phyloP scores from a whole-genome alignment of 2,797 vertebrate genomes.

The Mormyrops attenuatus region DNA sequence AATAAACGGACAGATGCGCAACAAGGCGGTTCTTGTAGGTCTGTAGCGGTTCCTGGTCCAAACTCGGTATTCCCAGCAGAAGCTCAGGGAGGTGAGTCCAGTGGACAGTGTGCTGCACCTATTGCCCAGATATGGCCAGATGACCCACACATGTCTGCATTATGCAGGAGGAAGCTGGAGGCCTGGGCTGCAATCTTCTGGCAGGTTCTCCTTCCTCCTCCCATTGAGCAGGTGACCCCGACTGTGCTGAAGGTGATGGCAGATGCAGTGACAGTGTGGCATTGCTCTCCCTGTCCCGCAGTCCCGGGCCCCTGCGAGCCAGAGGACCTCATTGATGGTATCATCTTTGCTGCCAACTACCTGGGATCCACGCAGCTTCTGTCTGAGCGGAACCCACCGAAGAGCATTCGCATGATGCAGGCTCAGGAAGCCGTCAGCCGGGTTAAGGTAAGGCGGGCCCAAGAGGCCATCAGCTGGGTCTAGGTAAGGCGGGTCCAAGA shows the following conservation, averaged over 20 bases:
- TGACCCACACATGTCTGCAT: not conserved
- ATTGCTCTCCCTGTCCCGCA: conserved; percentile 39
- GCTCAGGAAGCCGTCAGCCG: conserved; percentile 70
- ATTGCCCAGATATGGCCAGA: not conserved
- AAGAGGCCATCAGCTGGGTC: conserved; percentile 83
- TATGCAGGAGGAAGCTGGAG: not conserved
- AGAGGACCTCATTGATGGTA: conserved; percentile 96
- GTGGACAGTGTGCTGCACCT: not conserved
- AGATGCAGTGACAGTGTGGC: not conserved
- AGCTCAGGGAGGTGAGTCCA: not conserved
- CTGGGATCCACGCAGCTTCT: conserved; percentile 96
- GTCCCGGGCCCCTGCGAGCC: conserved; percentile 97
- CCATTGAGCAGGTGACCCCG: not conserved
- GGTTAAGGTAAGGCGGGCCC: not conserved
- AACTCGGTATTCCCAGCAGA: not conserved
- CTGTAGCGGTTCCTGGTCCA: not conserved
- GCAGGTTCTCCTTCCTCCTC: not conserved
- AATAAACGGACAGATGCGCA: not conserved
- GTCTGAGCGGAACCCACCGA: conserved; percentile 94
- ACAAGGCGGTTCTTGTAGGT: not conserved
- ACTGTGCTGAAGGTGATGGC: not conserved
- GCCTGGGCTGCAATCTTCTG: not conserved
- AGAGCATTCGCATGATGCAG: conserved; percentile 98
- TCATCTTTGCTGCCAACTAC: conserved; percentile 99
- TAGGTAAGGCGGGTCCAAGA: conserved; percentile 65